phyloP scores from a whole-genome alignment of 1,140 invertebrate species.

The Drosophila mojavensis region DNA sequence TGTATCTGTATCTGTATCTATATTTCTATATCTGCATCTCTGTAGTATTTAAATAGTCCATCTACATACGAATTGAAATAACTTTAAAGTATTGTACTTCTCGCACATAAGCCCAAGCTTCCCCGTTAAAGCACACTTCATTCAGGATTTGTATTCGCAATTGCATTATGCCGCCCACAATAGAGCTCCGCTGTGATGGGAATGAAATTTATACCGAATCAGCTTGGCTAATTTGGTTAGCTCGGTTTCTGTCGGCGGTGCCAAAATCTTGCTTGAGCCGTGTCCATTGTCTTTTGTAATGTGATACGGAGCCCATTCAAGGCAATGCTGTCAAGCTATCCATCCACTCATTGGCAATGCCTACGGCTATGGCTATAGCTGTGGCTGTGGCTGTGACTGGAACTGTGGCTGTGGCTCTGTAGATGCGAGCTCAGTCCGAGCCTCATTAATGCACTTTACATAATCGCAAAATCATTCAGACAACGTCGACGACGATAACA shows the following conservation, averaged over 20 bases:
- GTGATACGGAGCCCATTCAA: conserved; percentile 65
- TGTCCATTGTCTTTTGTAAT: conserved; percentile 70
- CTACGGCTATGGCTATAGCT: background rate
- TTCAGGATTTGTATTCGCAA: background rate
- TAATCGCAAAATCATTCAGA: conserved; percentile 81
- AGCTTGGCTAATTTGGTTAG: conserved; percentile 41
- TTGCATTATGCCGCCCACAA: conserved; percentile 12
- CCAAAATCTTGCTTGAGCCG: conserved; percentile 25
- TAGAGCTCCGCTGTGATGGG: conserved; percentile 15
- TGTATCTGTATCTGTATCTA: too few species aligned
- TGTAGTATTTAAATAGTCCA: too few species aligned
- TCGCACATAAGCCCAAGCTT: too few species aligned
- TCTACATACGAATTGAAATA: too few species aligned
- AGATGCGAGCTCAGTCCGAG: conserved; percentile 50
- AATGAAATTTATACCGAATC: conserved; percentile 52
- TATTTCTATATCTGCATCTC: too few species aligned
- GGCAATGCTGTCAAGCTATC: conserved; percentile 42
- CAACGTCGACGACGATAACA: conserved; percentile 40
- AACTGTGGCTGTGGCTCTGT: conserved; percentile 14
- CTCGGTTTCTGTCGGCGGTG: conserved; percentile 18
- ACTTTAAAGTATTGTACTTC: too few species aligned
- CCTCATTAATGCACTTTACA: conserved; percentile 80
- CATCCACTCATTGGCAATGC: conserved; percentile 48
- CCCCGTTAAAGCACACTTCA: background rate
- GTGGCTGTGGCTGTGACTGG: too few species aligned